These are phyloP conservation scores for Platysteira castanea DNA, from an alignment of 2,113 vertebrate genomes.

Conservation along the genomic window DNA sequence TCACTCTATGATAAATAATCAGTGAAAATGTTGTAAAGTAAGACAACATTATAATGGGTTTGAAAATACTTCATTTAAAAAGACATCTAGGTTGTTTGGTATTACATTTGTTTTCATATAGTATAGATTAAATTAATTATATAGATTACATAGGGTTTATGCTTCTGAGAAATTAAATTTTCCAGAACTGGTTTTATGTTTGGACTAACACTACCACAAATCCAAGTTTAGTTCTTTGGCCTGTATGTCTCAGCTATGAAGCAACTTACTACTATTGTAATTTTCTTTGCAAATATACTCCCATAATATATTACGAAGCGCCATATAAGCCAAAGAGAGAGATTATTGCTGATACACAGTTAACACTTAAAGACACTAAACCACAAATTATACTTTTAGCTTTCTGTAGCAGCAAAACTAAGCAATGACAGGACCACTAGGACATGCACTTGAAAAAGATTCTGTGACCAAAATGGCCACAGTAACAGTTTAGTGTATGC, in stretches of 20 bases:
- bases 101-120: not conserved
- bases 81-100: not conserved
- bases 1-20: not conserved
- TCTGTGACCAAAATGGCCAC: not conserved
- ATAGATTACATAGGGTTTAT: not conserved
- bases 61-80: not conserved
- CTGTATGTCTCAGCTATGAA: not conserved
- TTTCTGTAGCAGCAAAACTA: not conserved
- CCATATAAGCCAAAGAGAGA: not conserved
- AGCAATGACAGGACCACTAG: not conserved
- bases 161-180: not conserved
- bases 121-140: not conserved
- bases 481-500: not conserved
- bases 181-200: not conserved
- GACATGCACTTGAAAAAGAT: not conserved
- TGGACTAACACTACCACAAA: not conserved
- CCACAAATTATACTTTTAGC: not conserved
- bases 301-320: not conserved
- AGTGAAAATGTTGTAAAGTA: not conserved
- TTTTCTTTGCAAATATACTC: not conserved
- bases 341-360: not conserved
- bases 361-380: not conserved
- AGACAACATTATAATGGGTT: not conserved
- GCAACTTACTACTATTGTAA: not conserved
- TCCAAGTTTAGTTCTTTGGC: not conserved